phyloP scores from a whole-genome alignment of 2,888 invertebrate species.

The Gibbula magus region DNA sequence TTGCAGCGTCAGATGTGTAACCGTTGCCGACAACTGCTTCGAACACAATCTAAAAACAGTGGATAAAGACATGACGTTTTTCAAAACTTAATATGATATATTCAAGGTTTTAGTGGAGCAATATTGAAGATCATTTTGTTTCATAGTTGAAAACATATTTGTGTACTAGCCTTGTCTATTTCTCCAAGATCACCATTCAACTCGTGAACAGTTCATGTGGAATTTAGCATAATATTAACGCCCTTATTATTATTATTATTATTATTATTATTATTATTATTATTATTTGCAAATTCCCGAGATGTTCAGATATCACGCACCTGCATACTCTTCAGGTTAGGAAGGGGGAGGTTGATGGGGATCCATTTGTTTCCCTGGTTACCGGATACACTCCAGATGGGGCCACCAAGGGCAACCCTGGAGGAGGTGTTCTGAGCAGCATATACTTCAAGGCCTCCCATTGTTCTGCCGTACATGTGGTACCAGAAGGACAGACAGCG shows the following conservation, averaged over 20 bases:
- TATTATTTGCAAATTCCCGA: no score
- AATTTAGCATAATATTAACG: no score
- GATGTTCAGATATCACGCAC: conserved; percentile 49
- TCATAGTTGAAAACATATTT: no score
- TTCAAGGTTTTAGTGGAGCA: no score
- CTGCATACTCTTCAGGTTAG: conserved; percentile 42
- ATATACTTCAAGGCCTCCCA: conserved; percentile 63
- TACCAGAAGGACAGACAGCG: conserved; percentile 72
- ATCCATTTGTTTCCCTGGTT: conserved; percentile 66
- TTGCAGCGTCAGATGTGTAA: conserved; percentile 65
- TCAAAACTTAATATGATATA: background rate
- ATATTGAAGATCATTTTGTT: no score
- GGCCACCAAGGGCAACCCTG: conserved; percentile 46
- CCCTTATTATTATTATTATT: no score
- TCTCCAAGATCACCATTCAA: no score
- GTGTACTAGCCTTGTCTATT: no score
- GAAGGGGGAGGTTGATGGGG: conserved; percentile 55
- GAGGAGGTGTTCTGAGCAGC: conserved; percentile 44
- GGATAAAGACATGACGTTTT: no score
- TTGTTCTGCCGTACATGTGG: conserved; percentile 69
- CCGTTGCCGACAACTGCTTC: conserved; percentile 58
- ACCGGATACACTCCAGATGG: conserved; percentile 56
- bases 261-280: no score
- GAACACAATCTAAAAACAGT: conserved; percentile 58
- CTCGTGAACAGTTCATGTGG: no score